A percentile compares a stretch with the other conserved stretches of the same genome.
Evolutionary conservation across 2,888 invertebrate genomes (phyloP).

Genomic region (Rosalia funebris): DNA sequence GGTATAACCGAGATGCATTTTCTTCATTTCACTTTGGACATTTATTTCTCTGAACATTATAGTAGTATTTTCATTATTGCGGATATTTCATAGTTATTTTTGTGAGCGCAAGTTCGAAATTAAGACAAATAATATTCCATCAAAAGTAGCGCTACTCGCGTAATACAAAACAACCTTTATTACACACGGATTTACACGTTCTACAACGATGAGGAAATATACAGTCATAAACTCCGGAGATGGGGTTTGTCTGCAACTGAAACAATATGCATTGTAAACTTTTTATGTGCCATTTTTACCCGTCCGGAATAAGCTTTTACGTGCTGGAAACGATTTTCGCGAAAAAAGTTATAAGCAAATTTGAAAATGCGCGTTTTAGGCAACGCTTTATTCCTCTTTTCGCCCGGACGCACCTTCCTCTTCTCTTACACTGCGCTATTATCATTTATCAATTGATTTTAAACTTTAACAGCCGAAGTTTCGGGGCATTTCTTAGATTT

Average conservation of each 20-base stretch:
- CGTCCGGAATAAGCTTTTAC: conserved; percentile 4
- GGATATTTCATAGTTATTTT: too few species aligned
- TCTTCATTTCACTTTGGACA: too few species aligned
- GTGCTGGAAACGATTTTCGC: background rate
- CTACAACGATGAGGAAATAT: too few species aligned
- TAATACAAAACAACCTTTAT: too few species aligned
- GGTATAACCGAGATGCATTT: too few species aligned
- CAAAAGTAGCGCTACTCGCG: too few species aligned
- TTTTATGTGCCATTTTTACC: conserved; percentile 16
- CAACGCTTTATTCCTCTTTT: conserved; percentile 5
- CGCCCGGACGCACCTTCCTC: background rate
- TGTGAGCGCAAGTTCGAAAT: too few species aligned
- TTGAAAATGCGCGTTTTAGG: background rate
- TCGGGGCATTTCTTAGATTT: conserved; percentile 29
- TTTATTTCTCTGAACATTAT: too few species aligned
- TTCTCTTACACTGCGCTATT: conserved; percentile 13
- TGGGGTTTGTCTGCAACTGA: background rate
- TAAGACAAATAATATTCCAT: too few species aligned
- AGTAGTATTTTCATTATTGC: too few species aligned
- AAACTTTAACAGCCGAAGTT: conserved; percentile 33
- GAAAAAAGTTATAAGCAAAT: conserved; percentile 10
- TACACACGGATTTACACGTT: too few species aligned
- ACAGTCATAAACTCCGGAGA: too few species aligned
- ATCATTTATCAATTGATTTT: conserved; percentile 31
- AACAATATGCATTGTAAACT: conserved; percentile 19